Base-by-base conservation (phyloP, 2,797 vertebrate genomes). In the Pseudomugil tenellus region DNA sequence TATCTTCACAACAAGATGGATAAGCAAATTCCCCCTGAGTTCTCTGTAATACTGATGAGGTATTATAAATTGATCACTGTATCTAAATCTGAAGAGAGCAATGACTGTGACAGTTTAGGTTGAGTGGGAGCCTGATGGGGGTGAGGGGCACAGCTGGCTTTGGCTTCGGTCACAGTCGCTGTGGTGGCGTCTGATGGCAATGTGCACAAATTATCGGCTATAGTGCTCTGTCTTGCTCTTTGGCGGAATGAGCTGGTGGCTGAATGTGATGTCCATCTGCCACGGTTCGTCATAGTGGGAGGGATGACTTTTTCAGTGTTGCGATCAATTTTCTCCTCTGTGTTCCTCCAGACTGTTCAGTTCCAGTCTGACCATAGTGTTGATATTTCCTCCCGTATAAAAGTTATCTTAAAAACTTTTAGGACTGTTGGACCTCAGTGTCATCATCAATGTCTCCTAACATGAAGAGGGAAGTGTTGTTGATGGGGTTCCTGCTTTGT, bases 251-350 rank as follows among this genome's bases (percentile, higher is more conserved):
- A 73, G 76, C 57, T 66, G 69, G 75, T 66, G 67, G 62, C 69
- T 80, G 73, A 87, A 67, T 26, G 56, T n/a, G 41, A 63, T 37
- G 73, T 70, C 85, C 84, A 86, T 90, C 80, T 87, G 84, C 70
- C 72, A 70, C 67, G 63, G 66, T 82, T 80, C 66, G 70, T 80
- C 77, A 66, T 31, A 7, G 59, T 35, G 26, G 51, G 78, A 32
- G 76, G 68, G 80, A 69, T 70, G 77, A 26, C 66, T 81, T 59
- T 69, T 76, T 56, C 43, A 60, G 61, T 60, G 70, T 41, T 25
- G 28, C 23, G 60, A 65, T 75, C 52, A 69, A 71, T 51, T 67
- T 83, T 63, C 70, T 74, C 26, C 57, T 80, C 72, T 21, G 55
- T 26, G 46, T 53, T 43, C 14, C 61, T 76, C 69, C 72, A 80